These are phyloP conservation scores for Zosterops hypoxanthus DNA, from an alignment of 2,113 vertebrate genomes.

Conservation along the genomic window DNA sequence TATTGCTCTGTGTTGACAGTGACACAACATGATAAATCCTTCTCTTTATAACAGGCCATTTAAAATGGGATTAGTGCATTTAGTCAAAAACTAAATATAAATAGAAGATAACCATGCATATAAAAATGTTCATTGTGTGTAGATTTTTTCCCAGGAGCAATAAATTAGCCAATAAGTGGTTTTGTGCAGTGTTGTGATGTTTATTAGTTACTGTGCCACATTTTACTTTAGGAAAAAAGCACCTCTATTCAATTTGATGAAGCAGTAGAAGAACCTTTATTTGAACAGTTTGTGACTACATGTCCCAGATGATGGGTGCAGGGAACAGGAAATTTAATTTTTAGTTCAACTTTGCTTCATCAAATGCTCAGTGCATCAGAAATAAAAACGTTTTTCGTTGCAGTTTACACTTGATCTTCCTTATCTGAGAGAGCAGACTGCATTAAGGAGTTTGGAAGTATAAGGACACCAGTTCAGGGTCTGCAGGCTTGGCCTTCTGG, in stretches of 20 bases:
- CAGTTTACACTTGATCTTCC: neutral
- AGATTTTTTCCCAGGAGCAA: neutral
- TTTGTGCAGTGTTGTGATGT: neutral
- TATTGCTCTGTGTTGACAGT: neutral
- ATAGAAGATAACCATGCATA: neutral
- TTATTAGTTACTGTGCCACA: neutral
- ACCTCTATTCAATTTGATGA: neutral
- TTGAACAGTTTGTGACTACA: neutral
- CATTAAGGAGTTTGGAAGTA: neutral
- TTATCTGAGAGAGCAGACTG: neutral
- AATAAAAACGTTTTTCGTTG: neutral
- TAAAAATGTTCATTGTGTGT: neutral
- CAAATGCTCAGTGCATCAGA: neutral
- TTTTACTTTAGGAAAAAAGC: neutral
- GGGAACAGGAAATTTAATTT: neutral
- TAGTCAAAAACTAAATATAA: neutral
- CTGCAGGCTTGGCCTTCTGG: neutral
- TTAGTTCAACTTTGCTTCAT: neutral
- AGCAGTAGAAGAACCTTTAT: neutral
- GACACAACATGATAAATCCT: neutral
- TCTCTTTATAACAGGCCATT: neutral
- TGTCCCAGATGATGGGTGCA: neutral
- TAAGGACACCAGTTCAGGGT: neutral
- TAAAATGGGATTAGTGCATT: slow-evolving; percentile 11
- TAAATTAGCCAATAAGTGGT: neutral